Evolutionary conservation across 2,888 invertebrate species (phyloP), one percentile per base, ranked within the genome.

Genomic region (Drosophila neotestacea): DNA sequence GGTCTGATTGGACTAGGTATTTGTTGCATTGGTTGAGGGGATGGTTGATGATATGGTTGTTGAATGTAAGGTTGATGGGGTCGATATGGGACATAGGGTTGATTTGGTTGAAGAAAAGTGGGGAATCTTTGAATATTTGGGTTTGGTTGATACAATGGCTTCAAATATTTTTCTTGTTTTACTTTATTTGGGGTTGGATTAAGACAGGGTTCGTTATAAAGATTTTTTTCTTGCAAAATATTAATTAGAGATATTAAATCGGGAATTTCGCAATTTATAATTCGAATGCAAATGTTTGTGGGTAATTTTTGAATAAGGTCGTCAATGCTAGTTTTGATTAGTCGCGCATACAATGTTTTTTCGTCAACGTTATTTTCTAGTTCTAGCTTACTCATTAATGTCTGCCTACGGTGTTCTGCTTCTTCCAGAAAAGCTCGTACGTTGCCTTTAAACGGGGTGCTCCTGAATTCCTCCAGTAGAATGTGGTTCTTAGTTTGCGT

Each of bases 361-460:
- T 38, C 38, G 4, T 7, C 6, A 1, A 11, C 0, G 5, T 46
- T 2, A 38, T 46, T 27, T 46, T 44, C 56, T n/a, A 56, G 22
- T 38, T 56, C 46, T 56, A 56, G 46, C 28, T 54, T 54, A 42
- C 22, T 42, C 42, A 42, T 27, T 22, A 42, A 42, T 10, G 42
- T 42, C 41, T 16, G 41, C 41, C 41, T 41, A 41, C 41, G 41
- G 6, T 41, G 16, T 13, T 16, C 41, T 9, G 42, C 22, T 42
- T 42, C 41, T 16, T 41, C 41, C 22, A 41, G 41, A 38, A 38
- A 38, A 4, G 36, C n/a, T 38, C 36, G 36, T n/a, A 38, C 36
- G 41, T 30, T 46, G 11, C 46, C 46, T 30, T 47, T 47, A 7
- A 47, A 47, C 7, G 30, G 46, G 28, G 46, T 30, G 46, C n/a